These are phyloP conservation scores for Sinodicranocentrus sp. DNA, from an alignment of 2,888 invertebrate genomes.

Conservation along the genomic window DNA sequence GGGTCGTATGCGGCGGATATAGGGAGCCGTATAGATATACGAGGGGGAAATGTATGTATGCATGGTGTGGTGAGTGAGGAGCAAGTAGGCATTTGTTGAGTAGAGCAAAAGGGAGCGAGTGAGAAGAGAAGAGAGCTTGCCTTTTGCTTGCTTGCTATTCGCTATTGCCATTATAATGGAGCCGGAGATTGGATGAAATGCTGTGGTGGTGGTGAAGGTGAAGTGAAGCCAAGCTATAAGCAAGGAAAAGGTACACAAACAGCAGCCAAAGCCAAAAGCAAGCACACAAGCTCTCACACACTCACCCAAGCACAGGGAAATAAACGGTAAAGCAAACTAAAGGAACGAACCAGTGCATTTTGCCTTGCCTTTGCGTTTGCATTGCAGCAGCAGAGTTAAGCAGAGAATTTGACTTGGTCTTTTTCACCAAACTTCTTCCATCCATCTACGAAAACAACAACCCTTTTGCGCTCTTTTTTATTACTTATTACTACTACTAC, in stretches of 20 bases:
- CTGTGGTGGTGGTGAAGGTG: no score
- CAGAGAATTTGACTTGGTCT: background rate
- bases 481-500: no score
- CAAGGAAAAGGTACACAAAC: no score
- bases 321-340: slow-evolving; percentile 59
- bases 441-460: slow-evolving; percentile 43
- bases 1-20: no score
- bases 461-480: slow-evolving; percentile 33
- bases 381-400: slow-evolving; percentile 36
- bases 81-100: no score
- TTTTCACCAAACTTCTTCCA: slow-evolving; percentile 23
- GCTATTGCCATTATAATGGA: slow-evolving; percentile 57
- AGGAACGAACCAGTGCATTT: slow-evolving; percentile 58
- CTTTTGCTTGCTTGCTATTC: slow-evolving; percentile 44
- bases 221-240: slow-evolving; percentile 41
- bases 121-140: background rate
- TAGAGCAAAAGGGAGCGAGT: background rate
- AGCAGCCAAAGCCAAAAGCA: background rate
- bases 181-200: slow-evolving; percentile 49
- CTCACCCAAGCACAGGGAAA: slow-evolving; percentile 2
- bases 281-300: background rate
- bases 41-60: no score
- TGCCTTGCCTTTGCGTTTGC: slow-evolving; percentile 63
- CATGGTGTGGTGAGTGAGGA: no score
- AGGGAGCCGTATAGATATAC: no score